Evolutionary conservation across 92 coral and sea anemone genomes (phyloP).

Genomic region (Parazoanthus darwini): DNA sequence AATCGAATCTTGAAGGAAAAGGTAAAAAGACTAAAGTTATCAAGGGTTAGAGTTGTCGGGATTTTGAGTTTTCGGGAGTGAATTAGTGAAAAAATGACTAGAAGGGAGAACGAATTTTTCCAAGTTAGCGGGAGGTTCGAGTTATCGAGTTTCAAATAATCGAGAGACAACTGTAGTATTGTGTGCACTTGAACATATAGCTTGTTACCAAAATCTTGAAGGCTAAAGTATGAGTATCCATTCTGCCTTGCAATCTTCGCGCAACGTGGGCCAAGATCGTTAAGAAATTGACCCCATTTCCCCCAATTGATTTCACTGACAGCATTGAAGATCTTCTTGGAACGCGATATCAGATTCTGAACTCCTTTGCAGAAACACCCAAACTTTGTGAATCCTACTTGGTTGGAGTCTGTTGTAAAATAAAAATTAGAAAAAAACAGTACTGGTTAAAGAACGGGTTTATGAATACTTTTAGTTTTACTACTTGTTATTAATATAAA

Average conservation of each 20-base stretch:
- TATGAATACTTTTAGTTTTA: not conserved
- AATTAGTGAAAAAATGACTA: too few species aligned
- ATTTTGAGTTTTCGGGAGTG: too few species aligned
- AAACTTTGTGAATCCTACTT: not conserved
- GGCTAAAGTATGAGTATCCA: conserved; percentile 11
- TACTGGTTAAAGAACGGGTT: not conserved
- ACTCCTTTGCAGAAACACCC: not conserved
- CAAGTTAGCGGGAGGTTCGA: too few species aligned
- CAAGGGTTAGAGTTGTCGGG: too few species aligned
- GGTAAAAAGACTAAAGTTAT: too few species aligned
- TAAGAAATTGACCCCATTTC: not conserved
- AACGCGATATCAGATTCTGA: not conserved
- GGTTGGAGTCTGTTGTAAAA: not conserved
- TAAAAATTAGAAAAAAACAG: not conserved
- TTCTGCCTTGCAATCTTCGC: conserved; percentile 1
- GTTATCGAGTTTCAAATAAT: too few species aligned
- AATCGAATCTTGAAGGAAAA: too few species aligned
- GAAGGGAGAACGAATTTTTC: too few species aligned
- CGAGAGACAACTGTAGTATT: too few species aligned
- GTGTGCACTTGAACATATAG: too few species aligned
- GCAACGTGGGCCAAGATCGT: not conserved
- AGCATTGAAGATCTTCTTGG: not conserved
- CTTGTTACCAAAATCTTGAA: conserved; percentile 16
- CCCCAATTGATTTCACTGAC: not conserved
- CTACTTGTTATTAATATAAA: too few species aligned